Percentiles rank a stretch among this genome's conserved stretches.
Conservation (phyloP, 2,888 invertebrate genomes). For the Craniophora ligustri region DNA sequence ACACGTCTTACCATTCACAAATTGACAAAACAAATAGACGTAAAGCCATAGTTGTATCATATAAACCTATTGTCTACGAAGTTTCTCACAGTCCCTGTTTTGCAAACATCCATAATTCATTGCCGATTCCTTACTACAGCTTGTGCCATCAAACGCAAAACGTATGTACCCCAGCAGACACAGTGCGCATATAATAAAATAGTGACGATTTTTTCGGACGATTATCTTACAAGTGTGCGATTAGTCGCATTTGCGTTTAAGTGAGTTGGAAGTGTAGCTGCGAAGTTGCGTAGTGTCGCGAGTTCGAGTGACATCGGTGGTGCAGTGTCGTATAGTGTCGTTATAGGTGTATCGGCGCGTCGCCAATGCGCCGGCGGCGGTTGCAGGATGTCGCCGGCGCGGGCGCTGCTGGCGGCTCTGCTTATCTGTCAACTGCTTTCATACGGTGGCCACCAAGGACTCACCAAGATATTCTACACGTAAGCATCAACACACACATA, state of each 20-base stretch:
- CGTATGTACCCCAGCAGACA: conserved; percentile 27
- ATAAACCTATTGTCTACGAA: conserved; percentile 25
- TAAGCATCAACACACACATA: conserved; percentile 62
- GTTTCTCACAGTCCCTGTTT: conserved; percentile 48
- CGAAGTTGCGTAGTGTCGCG: conserved; percentile 25
- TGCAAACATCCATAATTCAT: conserved; percentile 51
- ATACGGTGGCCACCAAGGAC: conserved; percentile 87
- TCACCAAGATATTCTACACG: conserved; percentile 87
- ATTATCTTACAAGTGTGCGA: conserved; percentile 4
- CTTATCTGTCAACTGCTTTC: conserved; percentile 84
- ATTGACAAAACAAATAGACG: conserved; percentile 12
- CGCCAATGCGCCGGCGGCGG: conserved; percentile 85
- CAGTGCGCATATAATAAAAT: conserved; percentile 21
- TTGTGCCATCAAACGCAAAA: conserved; percentile 16
- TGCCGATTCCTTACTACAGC: conserved; percentile 21
- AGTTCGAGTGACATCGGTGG: conserved; percentile 37
- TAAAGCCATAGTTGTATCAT: conserved; percentile 4
- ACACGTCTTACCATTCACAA: neutral
- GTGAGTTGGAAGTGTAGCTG: conserved; percentile 6
- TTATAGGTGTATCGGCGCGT: conserved; percentile 77
- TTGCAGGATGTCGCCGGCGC: conserved; percentile 85
- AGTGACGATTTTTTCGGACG: conserved; percentile 2
- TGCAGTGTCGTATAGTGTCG: conserved; percentile 65
- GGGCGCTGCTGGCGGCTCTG: conserved; percentile 85
- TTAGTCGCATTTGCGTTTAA: neutral